A percentile compares a stretch with the other conserved stretches of the same genome.
Evolutionary conservation across 2,797 vertebrate species (phyloP).

Genomic region (Enteromius argenteus): DNA sequence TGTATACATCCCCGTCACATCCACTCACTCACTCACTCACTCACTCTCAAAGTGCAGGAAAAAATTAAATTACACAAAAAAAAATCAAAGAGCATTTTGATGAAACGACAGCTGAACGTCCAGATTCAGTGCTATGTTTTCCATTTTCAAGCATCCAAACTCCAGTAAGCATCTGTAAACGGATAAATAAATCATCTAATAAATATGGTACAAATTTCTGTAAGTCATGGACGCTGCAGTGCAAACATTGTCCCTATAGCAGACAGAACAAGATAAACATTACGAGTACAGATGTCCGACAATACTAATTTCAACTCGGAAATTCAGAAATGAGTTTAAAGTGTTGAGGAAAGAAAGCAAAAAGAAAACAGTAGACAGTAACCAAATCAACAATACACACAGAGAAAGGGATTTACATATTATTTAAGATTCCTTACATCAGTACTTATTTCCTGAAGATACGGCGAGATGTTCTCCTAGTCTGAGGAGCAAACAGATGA

Average conservation of each 20-base stretch:
- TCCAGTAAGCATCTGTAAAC: conserved; percentile 62
- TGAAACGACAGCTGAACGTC: not conserved
- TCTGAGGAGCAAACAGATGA: conserved; percentile 1
- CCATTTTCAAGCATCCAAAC: conserved; percentile 13
- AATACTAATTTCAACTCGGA: conserved; percentile 42
- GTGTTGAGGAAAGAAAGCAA: conserved; percentile 22
- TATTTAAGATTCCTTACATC: conserved; percentile 30
- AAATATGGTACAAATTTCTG: conserved; percentile 65
- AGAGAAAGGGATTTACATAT: conserved; percentile 53
- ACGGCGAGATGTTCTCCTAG: conserved; percentile 13
- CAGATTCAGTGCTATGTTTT: not conserved
- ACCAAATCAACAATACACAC: conserved; percentile 5
- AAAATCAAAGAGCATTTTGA: not conserved
- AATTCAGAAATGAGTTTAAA: conserved; percentile 9
- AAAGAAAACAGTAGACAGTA: not conserved
- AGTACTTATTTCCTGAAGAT: conserved; percentile 64
- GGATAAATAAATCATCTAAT: conserved; percentile 72
- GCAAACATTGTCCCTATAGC: conserved; percentile 52
- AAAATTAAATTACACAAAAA: not conserved
- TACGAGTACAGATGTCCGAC: conserved; percentile 22
- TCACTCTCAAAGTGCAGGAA: conserved; percentile 20
- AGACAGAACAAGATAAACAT: conserved; percentile 35
- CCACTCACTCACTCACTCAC: not conserved
- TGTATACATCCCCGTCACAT: not conserved
- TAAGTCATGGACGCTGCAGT: conserved; percentile 62